Percentiles rank a stretch among this genome's conserved stretches.
These are phyloP conservation scores for Erithacus rubecula DNA, from an alignment of 2,797 vertebrate species.

Conservation along the genomic window DNA sequence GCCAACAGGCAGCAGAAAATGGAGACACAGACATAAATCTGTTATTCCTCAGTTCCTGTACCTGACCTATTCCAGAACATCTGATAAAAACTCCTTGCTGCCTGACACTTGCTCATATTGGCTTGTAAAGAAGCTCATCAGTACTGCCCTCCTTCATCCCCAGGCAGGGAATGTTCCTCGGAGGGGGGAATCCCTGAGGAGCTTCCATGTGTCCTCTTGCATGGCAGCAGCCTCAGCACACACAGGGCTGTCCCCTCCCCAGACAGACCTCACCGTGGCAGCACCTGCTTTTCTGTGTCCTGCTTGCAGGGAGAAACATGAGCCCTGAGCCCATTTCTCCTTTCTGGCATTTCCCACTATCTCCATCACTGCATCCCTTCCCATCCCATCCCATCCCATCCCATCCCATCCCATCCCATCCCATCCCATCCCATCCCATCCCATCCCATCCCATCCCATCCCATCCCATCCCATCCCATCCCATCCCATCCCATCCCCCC, in stretches of 20 bases:
- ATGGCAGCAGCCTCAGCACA: background rate
- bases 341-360: background rate
- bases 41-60: background rate
- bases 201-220: background rate
- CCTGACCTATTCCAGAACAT: background rate
- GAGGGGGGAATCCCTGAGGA: background rate
- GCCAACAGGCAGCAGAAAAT: background rate
- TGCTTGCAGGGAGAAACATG: accelerated
- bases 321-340: background rate
- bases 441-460: too few relatives aligned
- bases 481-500: too few relatives aligned
- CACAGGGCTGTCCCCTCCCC: background rate
- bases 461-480: background rate
- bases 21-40: background rate
- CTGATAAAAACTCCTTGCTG: background rate
- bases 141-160: background rate
- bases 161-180: background rate
- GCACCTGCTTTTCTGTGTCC: background rate
- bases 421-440: too few relatives aligned
- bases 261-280: background rate
- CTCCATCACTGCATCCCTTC: background rate
- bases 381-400: too few relatives aligned
- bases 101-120: background rate
- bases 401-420: too few relatives aligned
- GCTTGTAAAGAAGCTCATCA: background rate